phyloP scores from a whole-genome alignment of 2,797 vertebrate species.

The Darevskia mixta region DNA sequence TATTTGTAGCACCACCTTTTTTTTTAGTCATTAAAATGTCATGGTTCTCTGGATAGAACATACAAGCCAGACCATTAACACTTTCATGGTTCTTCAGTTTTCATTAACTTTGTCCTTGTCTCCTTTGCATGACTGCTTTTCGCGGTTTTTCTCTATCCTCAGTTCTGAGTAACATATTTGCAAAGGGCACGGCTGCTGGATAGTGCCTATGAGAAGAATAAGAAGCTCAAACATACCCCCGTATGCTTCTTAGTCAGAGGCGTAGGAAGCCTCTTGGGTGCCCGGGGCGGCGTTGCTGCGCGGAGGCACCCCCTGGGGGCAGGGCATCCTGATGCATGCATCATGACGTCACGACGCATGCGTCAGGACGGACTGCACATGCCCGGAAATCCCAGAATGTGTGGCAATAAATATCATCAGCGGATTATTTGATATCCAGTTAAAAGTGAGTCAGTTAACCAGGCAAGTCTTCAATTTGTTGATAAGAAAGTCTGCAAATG shows the following conservation, averaged over 20 bases:
- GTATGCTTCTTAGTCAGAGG: background rate
- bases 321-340: too few species aligned
- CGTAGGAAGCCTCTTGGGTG: too few species aligned
- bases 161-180: background rate
- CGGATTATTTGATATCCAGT: background rate
- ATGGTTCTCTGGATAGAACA: background rate
- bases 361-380: too few species aligned
- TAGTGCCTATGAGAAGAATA: too few species aligned
- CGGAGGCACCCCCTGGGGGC: too few species aligned
- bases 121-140: background rate
- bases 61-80: background rate
- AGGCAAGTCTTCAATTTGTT: background rate
- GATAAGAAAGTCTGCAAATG: background rate
- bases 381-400: too few species aligned
- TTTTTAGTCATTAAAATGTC: background rate
- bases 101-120: background rate
- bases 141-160: background rate
- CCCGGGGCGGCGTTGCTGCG: too few species aligned
- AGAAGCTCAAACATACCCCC: background rate
- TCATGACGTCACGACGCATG: too few species aligned
- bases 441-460: background rate
- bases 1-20: background rate
- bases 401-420: background rate
- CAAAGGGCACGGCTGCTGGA: background rate
- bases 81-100: background rate